phyloP scores from a whole-genome alignment of 2,888 invertebrate species.

The Cryptophagus acutangulus region DNA sequence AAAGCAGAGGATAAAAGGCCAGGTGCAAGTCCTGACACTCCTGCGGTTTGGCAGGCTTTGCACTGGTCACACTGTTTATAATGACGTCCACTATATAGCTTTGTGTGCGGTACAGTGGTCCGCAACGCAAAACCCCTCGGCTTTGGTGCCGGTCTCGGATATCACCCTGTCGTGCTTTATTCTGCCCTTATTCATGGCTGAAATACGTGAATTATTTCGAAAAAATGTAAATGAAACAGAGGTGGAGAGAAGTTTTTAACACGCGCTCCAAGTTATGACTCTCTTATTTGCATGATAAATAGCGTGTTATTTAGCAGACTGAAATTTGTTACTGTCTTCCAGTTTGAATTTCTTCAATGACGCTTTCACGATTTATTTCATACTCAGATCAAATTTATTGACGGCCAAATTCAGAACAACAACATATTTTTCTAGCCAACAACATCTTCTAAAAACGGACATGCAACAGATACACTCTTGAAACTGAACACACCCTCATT shows the following conservation, averaged over 20 bases:
- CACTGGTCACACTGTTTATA: constrained; percentile 20
- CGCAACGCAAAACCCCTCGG: constrained; percentile 6
- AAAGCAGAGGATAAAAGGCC: constrained; percentile 18
- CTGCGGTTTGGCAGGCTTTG: constrained; percentile 19
- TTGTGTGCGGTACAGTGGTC: constrained; percentile 17
- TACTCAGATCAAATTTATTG: no score
- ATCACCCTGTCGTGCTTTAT: constrained; percentile 22
- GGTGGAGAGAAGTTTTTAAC: constrained; percentile 20
- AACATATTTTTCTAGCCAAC: no score
- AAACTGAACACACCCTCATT: no score
- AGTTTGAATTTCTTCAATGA: constrained; percentile 9
- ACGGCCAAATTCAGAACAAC: no score
- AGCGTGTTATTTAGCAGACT: constrained; percentile 21
- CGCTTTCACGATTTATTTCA: constrained; percentile 11
- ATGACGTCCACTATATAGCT: constrained; percentile 17
- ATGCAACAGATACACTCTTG: no score
- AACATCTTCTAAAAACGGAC: no score
- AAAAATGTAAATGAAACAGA: constrained; percentile 22
- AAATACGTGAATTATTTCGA: constrained; percentile 20
- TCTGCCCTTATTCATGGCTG: constrained; percentile 20
- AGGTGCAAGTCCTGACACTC: constrained; percentile 16
- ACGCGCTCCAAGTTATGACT: constrained; percentile 31
- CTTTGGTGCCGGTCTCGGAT: constrained; percentile 20
- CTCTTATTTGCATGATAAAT: constrained; percentile 32
- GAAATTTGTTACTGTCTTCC: constrained; percentile 7